A percentile compares a stretch with the other conserved stretches of the same genome.
phyloP scores from a whole-genome alignment of 2,888 invertebrate genomes.

The Cabera pusaria region DNA sequence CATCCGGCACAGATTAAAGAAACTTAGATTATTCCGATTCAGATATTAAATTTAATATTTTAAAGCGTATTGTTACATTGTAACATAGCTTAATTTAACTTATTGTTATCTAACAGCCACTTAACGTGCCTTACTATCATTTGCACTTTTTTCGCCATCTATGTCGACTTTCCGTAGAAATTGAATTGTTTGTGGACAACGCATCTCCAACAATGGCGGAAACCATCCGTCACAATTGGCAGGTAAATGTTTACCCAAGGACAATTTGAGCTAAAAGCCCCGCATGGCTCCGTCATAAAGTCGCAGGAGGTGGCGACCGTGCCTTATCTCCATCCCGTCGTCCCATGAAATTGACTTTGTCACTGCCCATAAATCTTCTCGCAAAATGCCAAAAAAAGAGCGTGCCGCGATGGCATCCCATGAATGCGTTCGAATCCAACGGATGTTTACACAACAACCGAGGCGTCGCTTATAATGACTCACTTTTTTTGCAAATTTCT shows the following conservation, averaged over 20 bases:
- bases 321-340: conserved; percentile 57
- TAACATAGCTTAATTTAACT: too few relatives aligned
- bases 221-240: conserved; percentile 73
- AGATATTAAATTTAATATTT: too few relatives aligned
- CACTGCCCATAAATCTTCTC: conserved; percentile 77
- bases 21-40: conserved; percentile 4
- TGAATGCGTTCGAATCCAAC: conserved; percentile 54
- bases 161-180: conserved; percentile 50
- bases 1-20: not conserved
- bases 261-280: conserved; percentile 75
- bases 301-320: conserved; percentile 50
- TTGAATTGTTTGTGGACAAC: conserved; percentile 66
- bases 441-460: conserved; percentile 77
- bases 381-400: conserved; percentile 55
- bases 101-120: too few relatives aligned
- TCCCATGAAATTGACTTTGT: conserved; percentile 80
- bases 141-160: conserved; percentile 32
- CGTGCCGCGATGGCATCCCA: conserved; percentile 45
- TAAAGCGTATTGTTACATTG: too few relatives aligned
- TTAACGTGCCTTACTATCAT: conserved; percentile 21
- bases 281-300: conserved; percentile 67
- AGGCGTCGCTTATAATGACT: conserved; percentile 47
- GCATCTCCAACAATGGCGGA: conserved; percentile 44
- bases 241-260: conserved; percentile 76
- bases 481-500: conserved; percentile 49